Base-by-base conservation (phyloP, 2,797 vertebrate species). In the Mergus octosetaceus region DNA sequence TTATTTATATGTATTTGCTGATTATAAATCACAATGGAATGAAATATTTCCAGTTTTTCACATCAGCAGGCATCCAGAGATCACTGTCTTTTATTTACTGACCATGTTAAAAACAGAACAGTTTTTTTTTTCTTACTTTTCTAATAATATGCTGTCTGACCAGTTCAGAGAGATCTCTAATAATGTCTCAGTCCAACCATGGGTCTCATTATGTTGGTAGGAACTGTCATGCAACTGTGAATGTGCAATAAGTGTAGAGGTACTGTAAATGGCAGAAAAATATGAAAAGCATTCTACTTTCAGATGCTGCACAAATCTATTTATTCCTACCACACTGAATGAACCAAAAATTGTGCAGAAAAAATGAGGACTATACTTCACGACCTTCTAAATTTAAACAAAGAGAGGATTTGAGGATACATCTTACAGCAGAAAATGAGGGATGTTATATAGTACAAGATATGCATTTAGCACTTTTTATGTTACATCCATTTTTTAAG, bases 191-290 rank as follows among this genome's bases (percentile, higher is more conserved):
- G 92, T 91, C 95, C 96, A 96, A 32, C 86, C 89, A 70, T 87
- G 86, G 95, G 86, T 97, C 97, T 98, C 94, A 97, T 97, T 97
- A 97, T 95, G 82, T 93, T 93, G 96, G 96, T 96, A 96, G 97
- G 94, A 97, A 97, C 96, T 97, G 97, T 97, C 95, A 97, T 95
- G 95, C 93, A 97, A 96, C 93, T 97, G 87, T 97, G 94, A 97
- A 97, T 97, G 93, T 96, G 96, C 96, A 97, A 95, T 97, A 98
- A 97, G 88, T 97, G 96, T 96, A 96, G 94, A 96, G 94, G 75
- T 95, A 96, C 96, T 96, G 94, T 96, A 97, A 97, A 97, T 91
- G 94, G 85, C 81, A 90, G 82, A 90, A 95, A 97, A 97, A 95
- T 96, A 96, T 95, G 94, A 97, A 97, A 97, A 96, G 92, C 83